Evolutionary conservation across 2,113 vertebrate species (phyloP).

Genomic region (Halcyon malimbica): DNA sequence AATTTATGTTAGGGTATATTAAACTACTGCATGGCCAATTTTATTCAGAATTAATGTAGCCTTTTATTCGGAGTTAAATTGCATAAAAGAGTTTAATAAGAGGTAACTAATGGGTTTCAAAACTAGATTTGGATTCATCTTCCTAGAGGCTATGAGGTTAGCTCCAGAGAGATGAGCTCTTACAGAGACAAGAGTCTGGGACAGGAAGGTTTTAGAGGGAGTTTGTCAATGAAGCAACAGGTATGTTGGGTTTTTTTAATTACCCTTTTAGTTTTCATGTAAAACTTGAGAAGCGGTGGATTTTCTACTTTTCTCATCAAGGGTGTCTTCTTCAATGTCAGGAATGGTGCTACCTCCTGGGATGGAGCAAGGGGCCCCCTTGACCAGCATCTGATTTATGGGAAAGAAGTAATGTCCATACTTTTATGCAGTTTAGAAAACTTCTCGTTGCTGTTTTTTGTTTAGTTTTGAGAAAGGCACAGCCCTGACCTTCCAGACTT

Average conservation of each 20-base stretch:
- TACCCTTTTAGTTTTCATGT: not conserved
- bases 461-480: not conserved
- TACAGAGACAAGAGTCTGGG: not conserved
- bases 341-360: not conserved
- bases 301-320: not conserved
- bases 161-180: not conserved
- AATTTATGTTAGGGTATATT: constrained; percentile 33
- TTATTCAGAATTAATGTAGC: constrained; percentile 40
- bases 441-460: not conserved
- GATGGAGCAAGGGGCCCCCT: not conserved
- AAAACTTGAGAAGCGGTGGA: not conserved
- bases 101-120: constrained; percentile 37
- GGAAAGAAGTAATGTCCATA: not conserved
- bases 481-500: not conserved
- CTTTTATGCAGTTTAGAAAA: not conserved
- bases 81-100: constrained; percentile 32
- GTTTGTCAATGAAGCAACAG: not conserved
- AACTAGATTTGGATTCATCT: not conserved
- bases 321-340: not conserved
- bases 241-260: not conserved
- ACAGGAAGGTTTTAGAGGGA: not conserved
- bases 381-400: not conserved
- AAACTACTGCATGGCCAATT: constrained; percentile 6
- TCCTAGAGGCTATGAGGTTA: not conserved
- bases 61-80: not conserved